phyloP scores from a whole-genome alignment of 1,140 invertebrate genomes.

The Belonocnema kinseyi region DNA sequence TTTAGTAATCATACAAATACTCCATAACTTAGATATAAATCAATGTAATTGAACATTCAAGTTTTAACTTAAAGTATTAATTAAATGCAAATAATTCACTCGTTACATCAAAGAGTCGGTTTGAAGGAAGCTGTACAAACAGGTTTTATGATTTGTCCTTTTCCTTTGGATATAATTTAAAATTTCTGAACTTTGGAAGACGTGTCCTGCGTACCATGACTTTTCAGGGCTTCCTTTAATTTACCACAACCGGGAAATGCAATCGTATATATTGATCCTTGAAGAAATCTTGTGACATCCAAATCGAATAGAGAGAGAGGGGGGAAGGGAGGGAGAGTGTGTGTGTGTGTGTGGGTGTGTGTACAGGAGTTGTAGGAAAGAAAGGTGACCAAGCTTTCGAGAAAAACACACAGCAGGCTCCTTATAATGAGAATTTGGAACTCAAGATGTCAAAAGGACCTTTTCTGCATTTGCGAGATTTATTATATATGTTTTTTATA shows the following conservation, averaged over 20 bases:
- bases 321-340: not conserved
- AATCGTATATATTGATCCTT: conserved; percentile 7
- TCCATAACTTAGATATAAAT: conserved; percentile 4
- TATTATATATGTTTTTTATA: conserved; percentile 4
- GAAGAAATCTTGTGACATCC: not conserved
- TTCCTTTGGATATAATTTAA: not conserved
- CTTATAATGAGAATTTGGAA: conserved; percentile 20
- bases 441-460: not conserved
- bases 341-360: not conserved
- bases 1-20: not conserved
- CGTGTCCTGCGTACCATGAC: not conserved
- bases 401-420: not conserved
- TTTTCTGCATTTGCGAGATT: conserved; percentile 1
- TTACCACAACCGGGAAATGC: not conserved
- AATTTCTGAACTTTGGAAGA: not conserved
- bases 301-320: not conserved
- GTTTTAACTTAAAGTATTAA: conserved; percentile 18
- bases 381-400: not conserved
- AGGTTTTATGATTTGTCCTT: conserved; percentile 19
- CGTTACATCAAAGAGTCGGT: not conserved
- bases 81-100: conserved; percentile 24
- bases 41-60: not conserved
- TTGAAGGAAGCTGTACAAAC: not conserved
- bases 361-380: not conserved
- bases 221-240: conserved; percentile 15